phyloP scores from a whole-genome alignment of 2,797 vertebrate species.

The Triplophysa bombifrons region DNA sequence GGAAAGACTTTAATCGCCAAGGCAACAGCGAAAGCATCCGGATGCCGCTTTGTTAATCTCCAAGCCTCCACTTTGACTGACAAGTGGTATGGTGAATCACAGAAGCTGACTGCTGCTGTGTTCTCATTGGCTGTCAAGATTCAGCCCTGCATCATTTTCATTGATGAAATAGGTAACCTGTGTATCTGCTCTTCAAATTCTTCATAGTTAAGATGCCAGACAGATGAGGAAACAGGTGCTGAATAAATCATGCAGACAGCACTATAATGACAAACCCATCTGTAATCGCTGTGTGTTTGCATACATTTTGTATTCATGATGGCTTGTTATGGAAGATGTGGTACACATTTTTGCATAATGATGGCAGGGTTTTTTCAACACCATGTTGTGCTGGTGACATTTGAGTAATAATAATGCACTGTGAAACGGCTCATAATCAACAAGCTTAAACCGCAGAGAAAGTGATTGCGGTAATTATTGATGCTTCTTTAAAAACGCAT shows the following conservation, averaged over 20 bases:
- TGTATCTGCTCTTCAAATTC: not conserved
- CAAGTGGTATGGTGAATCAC: constrained; percentile 84
- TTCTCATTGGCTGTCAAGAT: constrained; percentile 83
- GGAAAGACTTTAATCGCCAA: constrained; percentile 85
- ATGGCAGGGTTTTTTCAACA: constrained; percentile 6
- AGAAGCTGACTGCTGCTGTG: constrained; percentile 83
- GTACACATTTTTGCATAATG: constrained; percentile 24
- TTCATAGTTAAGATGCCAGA: constrained; percentile 5
- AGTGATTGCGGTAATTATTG: not conserved
- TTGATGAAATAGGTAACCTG: constrained; percentile 81
- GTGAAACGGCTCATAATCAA: not conserved
- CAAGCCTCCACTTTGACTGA: constrained; percentile 81
- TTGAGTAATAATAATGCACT: constrained; percentile 30
- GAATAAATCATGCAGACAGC: not conserved
- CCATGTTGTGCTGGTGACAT: constrained; percentile 17
- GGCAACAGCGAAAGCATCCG: constrained; percentile 81
- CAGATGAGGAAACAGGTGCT: not conserved
- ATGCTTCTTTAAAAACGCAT: not conserved
- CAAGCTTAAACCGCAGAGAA: not conserved
- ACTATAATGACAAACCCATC: not conserved
- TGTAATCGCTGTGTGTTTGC: constrained; percentile 12
- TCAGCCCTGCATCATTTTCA: constrained; percentile 84
- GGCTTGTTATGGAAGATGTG: constrained; percentile 22
- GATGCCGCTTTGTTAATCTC: constrained; percentile 84
- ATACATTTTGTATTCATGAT: constrained; percentile 36